phyloP scores from a whole-genome alignment of 2,113 vertebrate genomes.

The Oncorhynchus mykiss region DNA sequence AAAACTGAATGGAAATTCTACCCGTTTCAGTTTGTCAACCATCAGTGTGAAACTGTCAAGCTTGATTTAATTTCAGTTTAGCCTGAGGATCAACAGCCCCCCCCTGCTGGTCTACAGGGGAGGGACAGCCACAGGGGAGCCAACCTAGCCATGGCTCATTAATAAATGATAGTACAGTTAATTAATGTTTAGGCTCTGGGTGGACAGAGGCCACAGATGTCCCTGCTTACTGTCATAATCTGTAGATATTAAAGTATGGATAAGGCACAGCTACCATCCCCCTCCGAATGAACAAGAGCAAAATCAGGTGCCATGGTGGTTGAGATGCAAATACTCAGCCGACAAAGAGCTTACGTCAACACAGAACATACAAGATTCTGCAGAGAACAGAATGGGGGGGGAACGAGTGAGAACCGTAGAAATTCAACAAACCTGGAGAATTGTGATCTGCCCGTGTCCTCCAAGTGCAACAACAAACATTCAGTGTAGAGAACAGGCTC shows the following conservation, averaged over 20 bases:
- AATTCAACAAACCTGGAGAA: neutral
- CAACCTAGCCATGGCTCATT: too few species aligned
- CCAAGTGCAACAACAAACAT: slow-evolving; percentile 56
- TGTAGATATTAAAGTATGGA: slow-evolving; percentile 19
- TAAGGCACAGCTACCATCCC: slow-evolving; percentile 4
- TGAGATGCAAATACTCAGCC: slow-evolving; percentile 18
- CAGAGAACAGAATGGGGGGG: slow-evolving; percentile 24
- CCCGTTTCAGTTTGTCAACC: neutral
- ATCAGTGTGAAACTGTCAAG: neutral
- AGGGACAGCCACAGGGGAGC: neutral
- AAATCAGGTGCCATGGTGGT: slow-evolving; percentile 19
- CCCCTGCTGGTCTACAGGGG: slow-evolving; percentile 42
- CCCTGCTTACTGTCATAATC: neutral
- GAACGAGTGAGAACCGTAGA: slow-evolving; percentile 40
- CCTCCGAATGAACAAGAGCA: slow-evolving; percentile 11
- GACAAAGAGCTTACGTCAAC: slow-evolving; percentile 22
- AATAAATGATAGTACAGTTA: neutral
- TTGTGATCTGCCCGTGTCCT: slow-evolving; percentile 43
- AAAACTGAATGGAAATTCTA: neutral
- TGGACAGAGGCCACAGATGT: neutral
- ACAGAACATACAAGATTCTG: slow-evolving; percentile 34
- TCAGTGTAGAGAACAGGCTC: slow-evolving; percentile 57
- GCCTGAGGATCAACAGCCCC: slow-evolving; percentile 28
- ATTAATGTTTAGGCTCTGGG: neutral
- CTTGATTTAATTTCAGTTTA: neutral